Conservation (phyloP, 2,797 vertebrate genomes). For the Capromys pilorides region DNA sequence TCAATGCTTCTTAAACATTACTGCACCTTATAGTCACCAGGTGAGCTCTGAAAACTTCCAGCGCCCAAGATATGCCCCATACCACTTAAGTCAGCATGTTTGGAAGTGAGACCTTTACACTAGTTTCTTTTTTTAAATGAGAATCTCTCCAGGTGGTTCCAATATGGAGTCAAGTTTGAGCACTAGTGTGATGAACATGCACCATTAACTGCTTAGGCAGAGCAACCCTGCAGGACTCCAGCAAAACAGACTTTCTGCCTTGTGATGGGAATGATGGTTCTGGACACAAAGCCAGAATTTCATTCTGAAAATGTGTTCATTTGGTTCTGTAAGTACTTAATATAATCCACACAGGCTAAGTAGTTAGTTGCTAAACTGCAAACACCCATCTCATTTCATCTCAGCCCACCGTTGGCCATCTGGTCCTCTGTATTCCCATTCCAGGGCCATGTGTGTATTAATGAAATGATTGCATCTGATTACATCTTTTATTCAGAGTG, state of each 20-base stretch:
- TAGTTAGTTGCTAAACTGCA: constrained; percentile 86
- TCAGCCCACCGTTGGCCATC: constrained; percentile 84
- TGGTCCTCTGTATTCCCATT: constrained; percentile 83
- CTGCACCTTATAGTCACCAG: constrained; percentile 1
- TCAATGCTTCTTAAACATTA: constrained; percentile 53
- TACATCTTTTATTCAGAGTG: constrained; percentile 85
- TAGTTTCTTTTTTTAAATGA: neutral
- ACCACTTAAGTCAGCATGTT: constrained; percentile 61
- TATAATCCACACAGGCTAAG: constrained; percentile 80
- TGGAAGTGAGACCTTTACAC: neutral
- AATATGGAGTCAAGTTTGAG: neutral
- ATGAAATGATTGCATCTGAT: constrained; percentile 87
- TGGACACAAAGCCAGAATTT: constrained; percentile 72
- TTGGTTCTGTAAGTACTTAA: constrained; percentile 76
- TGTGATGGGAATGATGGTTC: neutral
- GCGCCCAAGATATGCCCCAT: neutral
- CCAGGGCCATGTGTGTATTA: constrained; percentile 84
- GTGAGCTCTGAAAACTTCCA: constrained; percentile 41
- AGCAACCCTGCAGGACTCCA: neutral
- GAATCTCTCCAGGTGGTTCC: neutral
- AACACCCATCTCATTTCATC: constrained; percentile 85
- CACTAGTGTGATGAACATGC: neutral
- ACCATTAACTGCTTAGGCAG: neutral
- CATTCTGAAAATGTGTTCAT: constrained; percentile 80
- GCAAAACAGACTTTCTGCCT: neutral